Evolutionary conservation across 1,140 invertebrate species (phyloP), one percentile per base, ranked within the genome.

Genomic region (Drosophila mayri): DNA sequence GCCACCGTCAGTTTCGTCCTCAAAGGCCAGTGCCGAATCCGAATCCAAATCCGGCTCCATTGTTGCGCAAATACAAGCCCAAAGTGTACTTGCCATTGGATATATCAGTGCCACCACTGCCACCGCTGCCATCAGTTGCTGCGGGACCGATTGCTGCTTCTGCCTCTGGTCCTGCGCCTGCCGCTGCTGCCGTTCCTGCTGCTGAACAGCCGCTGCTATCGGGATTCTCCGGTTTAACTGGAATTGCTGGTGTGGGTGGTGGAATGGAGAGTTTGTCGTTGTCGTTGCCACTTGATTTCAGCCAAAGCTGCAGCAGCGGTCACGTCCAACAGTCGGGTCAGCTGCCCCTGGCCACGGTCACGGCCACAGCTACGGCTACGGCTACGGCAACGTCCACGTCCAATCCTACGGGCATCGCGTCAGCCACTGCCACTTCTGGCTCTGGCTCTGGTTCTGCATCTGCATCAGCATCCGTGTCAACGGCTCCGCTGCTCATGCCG

Each of bases 401-500:
- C 12, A 43, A 64, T 64, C 18, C 55, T 28, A 14, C 61, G 61
- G 28, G 49, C 44, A 61, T 20, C 12, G 50, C 61, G 16, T 28
- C 71, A 22, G 46, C 67, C 22, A 25, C 59, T 3, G 46, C 67
- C 12, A 54, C 70, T 16, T 37, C 30, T 11, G 63, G 32, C 38
- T 16, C 59, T 32, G 50, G 58, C 18, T 38, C 35, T 32, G 63
- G 52, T 18, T n/a, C 66, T 43, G 75, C 59, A 41, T 22, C 22
- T 22, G 28, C 28, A 30, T 43, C 75, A 12, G 74, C 55, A 35
- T 47, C 55, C 14, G 41, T 43, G 28, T 32, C 67, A 10, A 68
- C 84, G 35, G 73, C 73, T 28, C 81, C 81, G 58, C 65, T 90
- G 81, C 85, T 90, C 18, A 90, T 90, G 85, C 85, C 86, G 61